Percentiles rank a stretch among this genome's conserved stretches.
Conservation (phyloP, 2,113 vertebrate species). For the Octodon degus region DNA sequence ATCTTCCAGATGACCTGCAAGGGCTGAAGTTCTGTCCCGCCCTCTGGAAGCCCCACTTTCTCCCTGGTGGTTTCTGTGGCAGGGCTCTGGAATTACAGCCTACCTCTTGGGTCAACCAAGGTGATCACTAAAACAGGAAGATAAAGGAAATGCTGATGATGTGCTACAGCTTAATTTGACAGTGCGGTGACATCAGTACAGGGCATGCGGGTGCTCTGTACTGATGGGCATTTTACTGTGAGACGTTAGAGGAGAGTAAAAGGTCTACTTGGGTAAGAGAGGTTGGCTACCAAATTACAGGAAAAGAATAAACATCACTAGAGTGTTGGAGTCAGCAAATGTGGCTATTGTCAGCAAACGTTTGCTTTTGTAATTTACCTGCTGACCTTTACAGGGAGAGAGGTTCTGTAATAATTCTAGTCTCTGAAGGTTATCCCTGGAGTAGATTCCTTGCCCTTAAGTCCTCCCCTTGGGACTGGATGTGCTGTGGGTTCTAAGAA, state of each 20-base stretch:
- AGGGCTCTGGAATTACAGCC: not conserved
- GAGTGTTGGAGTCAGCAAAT: slow-evolving; percentile 36
- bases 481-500: slow-evolving; percentile 27
- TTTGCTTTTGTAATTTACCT: slow-evolving; percentile 52
- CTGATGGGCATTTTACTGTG: slow-evolving; percentile 7
- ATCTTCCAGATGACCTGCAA: not conserved
- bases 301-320: slow-evolving; percentile 44
- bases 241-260: slow-evolving; percentile 56
- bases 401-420: slow-evolving; percentile 58
- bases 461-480: not conserved
- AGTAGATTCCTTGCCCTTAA: slow-evolving; percentile 31
- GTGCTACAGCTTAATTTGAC: not conserved
- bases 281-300: slow-evolving; percentile 47
- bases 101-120: not conserved
- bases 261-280: slow-evolving; percentile 45
- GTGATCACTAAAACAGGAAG: not conserved
- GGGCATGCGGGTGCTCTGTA: fast-evolving
- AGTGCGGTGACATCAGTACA: not conserved
- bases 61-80: not conserved
- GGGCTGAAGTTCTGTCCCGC: not conserved
- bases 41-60: not conserved
- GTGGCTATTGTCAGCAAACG: not conserved
- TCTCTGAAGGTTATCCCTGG: slow-evolving; percentile 34
- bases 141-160: slow-evolving; percentile 22
- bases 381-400: slow-evolving; percentile 54